These are phyloP conservation scores for Conops quadrifasciatus DNA, from an alignment of 2,888 invertebrate species.

Conservation along the genomic window DNA sequence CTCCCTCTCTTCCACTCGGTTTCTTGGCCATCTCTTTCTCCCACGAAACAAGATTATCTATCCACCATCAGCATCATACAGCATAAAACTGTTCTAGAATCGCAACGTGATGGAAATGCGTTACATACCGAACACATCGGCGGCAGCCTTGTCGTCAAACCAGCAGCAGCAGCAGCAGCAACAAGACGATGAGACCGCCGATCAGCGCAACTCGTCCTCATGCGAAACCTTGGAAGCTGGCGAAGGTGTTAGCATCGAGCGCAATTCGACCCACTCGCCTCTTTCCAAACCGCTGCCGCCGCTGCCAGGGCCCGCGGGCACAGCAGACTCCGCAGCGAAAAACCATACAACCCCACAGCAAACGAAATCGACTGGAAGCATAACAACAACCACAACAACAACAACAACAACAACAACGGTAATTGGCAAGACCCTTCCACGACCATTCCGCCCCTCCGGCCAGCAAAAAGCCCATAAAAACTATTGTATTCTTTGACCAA, in stretches of 20 bases:
- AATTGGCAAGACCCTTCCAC: neutral
- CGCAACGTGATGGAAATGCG: constrained; percentile 64
- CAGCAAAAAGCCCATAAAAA: constrained; percentile 11
- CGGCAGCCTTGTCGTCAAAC: constrained; percentile 24
- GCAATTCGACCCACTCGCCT: constrained; percentile 45
- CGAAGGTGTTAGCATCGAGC: constrained; percentile 47
- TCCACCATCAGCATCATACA: constrained; percentile 51
- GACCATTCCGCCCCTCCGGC: neutral
- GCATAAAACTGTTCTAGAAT: constrained; percentile 64
- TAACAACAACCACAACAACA: constrained; percentile 35
- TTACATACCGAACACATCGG: constrained; percentile 55
- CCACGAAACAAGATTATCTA: too few relatives aligned
- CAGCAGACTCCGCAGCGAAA: constrained; percentile 7
- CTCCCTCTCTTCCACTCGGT: neutral
- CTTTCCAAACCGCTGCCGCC: constrained; percentile 58
- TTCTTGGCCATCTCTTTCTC: neutral
- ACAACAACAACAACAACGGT: constrained; percentile 38
- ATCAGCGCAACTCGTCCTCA: constrained; percentile 55
- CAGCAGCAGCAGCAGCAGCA: neutral
- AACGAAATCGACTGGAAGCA: constrained; percentile 31
- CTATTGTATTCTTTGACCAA: constrained; percentile 26
- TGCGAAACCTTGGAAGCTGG: constrained; percentile 59
- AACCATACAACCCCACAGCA: constrained; percentile 47
- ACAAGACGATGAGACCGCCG: constrained; percentile 13
- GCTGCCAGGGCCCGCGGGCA: constrained; percentile 47